A percentile compares a stretch with the other conserved stretches of the same genome.
Evolutionary conservation across 2,888 invertebrate species (phyloP).

Genomic region (Parnassius smintheus): DNA sequence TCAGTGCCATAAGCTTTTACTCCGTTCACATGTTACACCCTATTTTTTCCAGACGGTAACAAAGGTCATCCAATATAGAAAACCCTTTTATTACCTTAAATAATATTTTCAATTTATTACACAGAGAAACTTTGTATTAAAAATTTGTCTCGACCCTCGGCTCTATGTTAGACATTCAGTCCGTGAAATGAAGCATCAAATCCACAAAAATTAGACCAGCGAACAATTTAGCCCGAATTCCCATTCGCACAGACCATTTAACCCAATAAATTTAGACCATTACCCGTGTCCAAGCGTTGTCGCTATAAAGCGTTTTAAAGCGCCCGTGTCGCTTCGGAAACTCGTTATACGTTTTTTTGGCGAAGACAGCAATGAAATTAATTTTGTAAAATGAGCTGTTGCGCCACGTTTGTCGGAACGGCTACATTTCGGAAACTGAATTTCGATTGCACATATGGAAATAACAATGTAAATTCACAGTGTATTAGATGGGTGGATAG

Average conservation of each 20-base stretch:
- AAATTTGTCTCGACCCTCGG: constrained; percentile 23
- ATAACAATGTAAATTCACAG: constrained; percentile 4
- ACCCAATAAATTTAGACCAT: constrained; percentile 77
- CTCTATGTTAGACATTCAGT: constrained; percentile 46
- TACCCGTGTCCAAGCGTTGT: constrained; percentile 67
- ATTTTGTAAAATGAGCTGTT: constrained; percentile 62
- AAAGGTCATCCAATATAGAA: too few relatives aligned
- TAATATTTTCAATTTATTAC: constrained; percentile 7
- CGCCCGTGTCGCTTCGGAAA: constrained; percentile 63
- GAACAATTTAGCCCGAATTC: constrained; percentile 68
- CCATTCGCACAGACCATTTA: constrained; percentile 68
- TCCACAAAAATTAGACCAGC: constrained; percentile 72
- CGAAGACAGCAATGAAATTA: constrained; percentile 66
- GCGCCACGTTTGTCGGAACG: constrained; percentile 41
- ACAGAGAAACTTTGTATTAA: constrained; percentile 12
- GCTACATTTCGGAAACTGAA: constrained; percentile 29
- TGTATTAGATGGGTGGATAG: background rate
- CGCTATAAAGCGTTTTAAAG: constrained; percentile 66
- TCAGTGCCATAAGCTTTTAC: too few relatives aligned
- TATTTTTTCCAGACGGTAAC: too few relatives aligned
- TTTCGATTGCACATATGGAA: constrained; percentile 13
- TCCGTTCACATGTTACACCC: too few relatives aligned
- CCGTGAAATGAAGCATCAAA: constrained; percentile 64
- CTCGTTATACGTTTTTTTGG: constrained; percentile 62
- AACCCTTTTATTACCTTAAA: background rate